phyloP scores from a whole-genome alignment of 2,888 invertebrate species.

The Drosophila melanosoma region DNA sequence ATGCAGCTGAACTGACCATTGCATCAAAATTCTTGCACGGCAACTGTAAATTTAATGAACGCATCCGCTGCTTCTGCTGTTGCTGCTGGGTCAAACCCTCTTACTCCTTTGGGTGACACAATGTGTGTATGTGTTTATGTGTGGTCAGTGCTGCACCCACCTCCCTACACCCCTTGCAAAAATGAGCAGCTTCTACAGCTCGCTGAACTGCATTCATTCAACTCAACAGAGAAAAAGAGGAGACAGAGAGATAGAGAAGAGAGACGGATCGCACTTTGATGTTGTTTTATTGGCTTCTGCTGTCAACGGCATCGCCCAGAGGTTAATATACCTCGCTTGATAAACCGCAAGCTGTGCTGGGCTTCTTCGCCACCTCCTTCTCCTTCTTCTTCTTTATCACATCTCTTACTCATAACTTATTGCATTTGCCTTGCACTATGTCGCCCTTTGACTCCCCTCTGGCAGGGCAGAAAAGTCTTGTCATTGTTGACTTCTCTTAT shows the following conservation, averaged over 20 bases:
- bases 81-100: conserved; percentile 48
- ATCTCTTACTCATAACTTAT: conserved; percentile 15
- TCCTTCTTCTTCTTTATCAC: conserved; percentile 3
- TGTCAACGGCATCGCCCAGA: conserved; percentile 51
- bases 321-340: conserved; percentile 51
- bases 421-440: conserved; percentile 17
- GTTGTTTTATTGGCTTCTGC: conserved; percentile 52
- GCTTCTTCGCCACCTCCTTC: conserved; percentile 25
- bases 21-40: conserved; percentile 65
- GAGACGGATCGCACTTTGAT: conserved; percentile 56
- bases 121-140: not conserved
- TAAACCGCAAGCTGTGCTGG: conserved; percentile 62
- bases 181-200: conserved; percentile 8
- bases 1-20: conserved; percentile 34
- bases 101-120: conserved; percentile 42
- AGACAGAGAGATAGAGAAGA: not conserved
- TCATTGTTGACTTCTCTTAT: conserved; percentile 27
- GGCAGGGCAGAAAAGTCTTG: not conserved
- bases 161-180: not conserved
- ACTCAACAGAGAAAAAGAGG: not conserved
- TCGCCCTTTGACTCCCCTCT: conserved; percentile 18
- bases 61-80: conserved; percentile 55
- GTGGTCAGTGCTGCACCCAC: conserved; percentile 8
- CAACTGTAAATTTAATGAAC: conserved; percentile 65
- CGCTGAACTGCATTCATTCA: conserved; percentile 24